Conservation (phyloP, 2,113 vertebrate genomes). For the Nerophis ophidion region DNA sequence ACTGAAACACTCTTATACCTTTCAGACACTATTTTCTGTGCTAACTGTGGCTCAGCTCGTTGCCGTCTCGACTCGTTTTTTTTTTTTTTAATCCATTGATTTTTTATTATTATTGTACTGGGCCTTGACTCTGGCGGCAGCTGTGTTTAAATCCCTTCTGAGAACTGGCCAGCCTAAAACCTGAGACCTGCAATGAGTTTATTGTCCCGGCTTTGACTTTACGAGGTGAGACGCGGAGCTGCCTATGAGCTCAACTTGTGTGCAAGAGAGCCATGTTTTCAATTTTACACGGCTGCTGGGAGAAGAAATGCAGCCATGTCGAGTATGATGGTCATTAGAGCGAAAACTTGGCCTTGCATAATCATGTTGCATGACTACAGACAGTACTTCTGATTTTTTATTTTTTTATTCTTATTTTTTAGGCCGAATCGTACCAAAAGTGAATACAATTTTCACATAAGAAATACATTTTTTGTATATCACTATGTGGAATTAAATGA, state of each 20-base stretch:
- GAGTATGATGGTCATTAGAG: slow-evolving; percentile 7
- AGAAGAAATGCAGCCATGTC: slow-evolving; percentile 13
- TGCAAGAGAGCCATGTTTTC: slow-evolving; percentile 26
- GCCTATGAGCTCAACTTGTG: slow-evolving; percentile 27
- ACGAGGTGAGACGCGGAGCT: slow-evolving; percentile 34
- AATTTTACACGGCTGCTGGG: slow-evolving; percentile 16
- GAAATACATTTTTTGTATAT: too few relatives aligned
- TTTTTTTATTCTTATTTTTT: too few relatives aligned
- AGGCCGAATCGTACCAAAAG: too few relatives aligned
- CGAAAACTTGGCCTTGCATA: slow-evolving; percentile 10
- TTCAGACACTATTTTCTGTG: slow-evolving; percentile 2
- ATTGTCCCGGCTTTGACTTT: slow-evolving; percentile 21
- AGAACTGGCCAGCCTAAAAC: slow-evolving; percentile 21
- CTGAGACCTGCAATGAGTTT: slow-evolving; percentile 35
- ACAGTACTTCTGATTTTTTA: not conserved
- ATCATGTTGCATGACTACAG: slow-evolving; percentile 2
- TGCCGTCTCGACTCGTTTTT: slow-evolving; percentile 34
- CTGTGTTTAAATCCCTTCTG: slow-evolving; percentile 31
- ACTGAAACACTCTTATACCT: too few relatives aligned
- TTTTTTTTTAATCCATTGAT: too few relatives aligned
- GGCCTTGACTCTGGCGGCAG: slow-evolving; percentile 29
- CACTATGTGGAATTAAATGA: too few relatives aligned
- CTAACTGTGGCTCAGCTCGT: slow-evolving; percentile 19
- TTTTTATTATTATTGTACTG: too few relatives aligned
- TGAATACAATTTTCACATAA: too few relatives aligned